phyloP scores from a whole-genome alignment of 2,113 vertebrate genomes.

The Brienomyrus longianalis region DNA sequence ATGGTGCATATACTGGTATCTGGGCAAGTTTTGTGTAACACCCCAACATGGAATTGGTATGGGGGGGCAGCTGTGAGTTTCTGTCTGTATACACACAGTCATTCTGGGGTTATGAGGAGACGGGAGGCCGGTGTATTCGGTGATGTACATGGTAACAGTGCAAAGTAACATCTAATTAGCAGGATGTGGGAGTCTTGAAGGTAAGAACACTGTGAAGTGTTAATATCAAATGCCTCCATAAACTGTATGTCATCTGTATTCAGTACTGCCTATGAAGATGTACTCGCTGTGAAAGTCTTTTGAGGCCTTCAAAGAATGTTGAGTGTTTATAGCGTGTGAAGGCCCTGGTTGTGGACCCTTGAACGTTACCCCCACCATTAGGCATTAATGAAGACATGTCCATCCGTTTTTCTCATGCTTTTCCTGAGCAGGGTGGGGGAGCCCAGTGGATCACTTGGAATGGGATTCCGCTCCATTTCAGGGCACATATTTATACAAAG shows the following conservation, averaged over 20 bases:
- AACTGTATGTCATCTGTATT: neutral
- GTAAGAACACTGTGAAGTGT: neutral
- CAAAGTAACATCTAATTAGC: neutral
- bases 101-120: neutral
- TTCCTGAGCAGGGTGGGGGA: too few species aligned
- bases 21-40: neutral
- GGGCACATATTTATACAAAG: neutral
- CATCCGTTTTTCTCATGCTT: neutral
- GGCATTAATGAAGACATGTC: neutral
- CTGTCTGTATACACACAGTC: neutral
- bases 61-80: neutral
- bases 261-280: neutral
- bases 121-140: neutral
- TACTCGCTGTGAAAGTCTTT: neutral
- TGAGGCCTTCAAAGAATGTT: neutral
- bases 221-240: neutral
- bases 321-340: neutral
- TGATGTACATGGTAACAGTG: neutral
- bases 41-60: neutral
- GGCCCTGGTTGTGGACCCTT: neutral
- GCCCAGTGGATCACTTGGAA: neutral
- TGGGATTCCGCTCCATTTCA: neutral
- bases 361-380: neutral
- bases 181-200: neutral
- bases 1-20: neutral